Conservation (phyloP, 1,140 invertebrate genomes). For the Neotoxoptera formosana region DNA sequence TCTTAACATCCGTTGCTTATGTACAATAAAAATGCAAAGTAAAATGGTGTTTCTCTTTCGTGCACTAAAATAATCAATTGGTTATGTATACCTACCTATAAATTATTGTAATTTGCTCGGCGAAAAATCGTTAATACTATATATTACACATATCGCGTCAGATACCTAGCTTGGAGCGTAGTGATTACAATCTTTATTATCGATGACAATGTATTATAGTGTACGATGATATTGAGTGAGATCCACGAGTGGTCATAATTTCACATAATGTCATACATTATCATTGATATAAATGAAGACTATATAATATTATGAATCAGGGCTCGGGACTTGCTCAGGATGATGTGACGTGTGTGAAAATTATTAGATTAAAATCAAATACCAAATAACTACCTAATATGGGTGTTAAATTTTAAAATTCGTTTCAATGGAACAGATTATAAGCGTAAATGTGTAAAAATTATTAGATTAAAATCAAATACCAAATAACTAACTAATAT, state of each 20-base stretch:
- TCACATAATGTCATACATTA: background rate
- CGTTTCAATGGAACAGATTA: background rate
- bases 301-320: too few relatives aligned
- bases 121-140: background rate
- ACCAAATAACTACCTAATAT: background rate
- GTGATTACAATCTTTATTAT: background rate
- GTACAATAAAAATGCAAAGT: background rate
- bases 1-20: background rate
- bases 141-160: background rate
- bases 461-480: background rate
- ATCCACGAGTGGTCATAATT: background rate
- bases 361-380: background rate
- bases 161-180: background rate
- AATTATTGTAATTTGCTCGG: background rate
- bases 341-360: background rate
- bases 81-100: background rate
- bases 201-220: background rate
- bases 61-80: background rate
- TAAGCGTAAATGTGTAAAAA: background rate
- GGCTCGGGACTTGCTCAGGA: background rate
- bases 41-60: background rate
- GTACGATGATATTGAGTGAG: background rate
- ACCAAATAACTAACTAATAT: background rate
- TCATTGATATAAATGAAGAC: background rate
- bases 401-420: background rate